These are phyloP conservation scores for Pterocles burchelli DNA, from an alignment of 2,113 vertebrate genomes.

Conservation along the genomic window DNA sequence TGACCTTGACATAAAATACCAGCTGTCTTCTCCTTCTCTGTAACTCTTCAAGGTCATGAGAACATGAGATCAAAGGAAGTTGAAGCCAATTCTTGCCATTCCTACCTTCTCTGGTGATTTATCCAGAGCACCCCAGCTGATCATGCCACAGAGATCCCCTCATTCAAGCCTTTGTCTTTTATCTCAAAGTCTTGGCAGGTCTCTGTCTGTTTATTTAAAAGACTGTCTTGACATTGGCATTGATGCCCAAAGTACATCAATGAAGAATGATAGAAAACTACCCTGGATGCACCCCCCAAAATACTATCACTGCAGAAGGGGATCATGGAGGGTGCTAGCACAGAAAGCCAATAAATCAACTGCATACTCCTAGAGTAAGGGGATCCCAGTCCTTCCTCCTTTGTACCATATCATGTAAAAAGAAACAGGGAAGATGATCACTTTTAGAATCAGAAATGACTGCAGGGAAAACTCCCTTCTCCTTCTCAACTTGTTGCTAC, in stretches of 20 bases:
- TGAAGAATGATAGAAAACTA: neutral
- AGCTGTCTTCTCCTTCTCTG: neutral
- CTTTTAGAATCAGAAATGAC: neutral
- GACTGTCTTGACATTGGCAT: neutral
- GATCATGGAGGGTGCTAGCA: accelerated
- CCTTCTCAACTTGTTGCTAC: neutral
- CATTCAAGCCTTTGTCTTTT: neutral
- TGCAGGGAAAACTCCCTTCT: neutral
- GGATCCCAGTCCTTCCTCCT: neutral
- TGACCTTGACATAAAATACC: neutral
- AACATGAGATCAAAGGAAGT: neutral
- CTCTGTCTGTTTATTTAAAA: neutral
- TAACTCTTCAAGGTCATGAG: neutral
- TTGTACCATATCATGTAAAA: neutral
- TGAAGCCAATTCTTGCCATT: neutral
- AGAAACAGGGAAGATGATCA: neutral
- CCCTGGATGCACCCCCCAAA: neutral
- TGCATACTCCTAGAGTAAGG: neutral
- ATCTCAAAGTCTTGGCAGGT: neutral
- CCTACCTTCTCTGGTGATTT: neutral
- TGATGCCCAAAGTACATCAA: neutral
- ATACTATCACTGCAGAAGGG: neutral
- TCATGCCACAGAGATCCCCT: neutral
- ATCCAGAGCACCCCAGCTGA: neutral
- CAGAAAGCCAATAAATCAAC: neutral